Percentiles rank a stretch among this genome's conserved stretches.
Evolutionary conservation across 2,888 invertebrate species (phyloP).

Genomic region (Timandra comae): DNA sequence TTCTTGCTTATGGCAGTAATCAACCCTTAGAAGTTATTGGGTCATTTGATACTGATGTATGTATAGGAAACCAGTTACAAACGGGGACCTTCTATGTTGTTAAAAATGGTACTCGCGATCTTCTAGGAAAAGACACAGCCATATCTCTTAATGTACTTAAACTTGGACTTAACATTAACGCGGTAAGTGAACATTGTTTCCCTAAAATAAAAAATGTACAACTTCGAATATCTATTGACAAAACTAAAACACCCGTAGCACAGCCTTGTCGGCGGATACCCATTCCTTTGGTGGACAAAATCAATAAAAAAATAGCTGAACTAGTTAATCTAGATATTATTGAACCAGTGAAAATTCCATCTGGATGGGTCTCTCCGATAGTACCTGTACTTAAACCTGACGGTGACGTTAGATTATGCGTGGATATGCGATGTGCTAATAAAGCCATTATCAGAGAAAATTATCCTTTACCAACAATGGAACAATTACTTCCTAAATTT

Average conservation of each 20-base stretch:
- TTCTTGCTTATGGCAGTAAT: too few relatives aligned
- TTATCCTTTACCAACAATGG: slow-evolving; percentile 26
- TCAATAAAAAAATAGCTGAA: slow-evolving; percentile 16
- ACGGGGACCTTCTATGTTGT: too few relatives aligned
- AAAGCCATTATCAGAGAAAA: slow-evolving; percentile 24
- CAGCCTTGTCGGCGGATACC: slow-evolving; percentile 16
- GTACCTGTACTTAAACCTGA: slow-evolving; percentile 23
- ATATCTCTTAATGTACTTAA: too few relatives aligned
- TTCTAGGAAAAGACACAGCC: too few relatives aligned
- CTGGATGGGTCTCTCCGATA: slow-evolving; percentile 22
- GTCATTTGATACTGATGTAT: too few relatives aligned
- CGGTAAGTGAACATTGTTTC: too few relatives aligned
- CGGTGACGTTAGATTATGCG: slow-evolving; percentile 23
- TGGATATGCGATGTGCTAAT: slow-evolving; percentile 31
- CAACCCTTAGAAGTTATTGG: too few relatives aligned
- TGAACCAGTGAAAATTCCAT: slow-evolving; percentile 16
- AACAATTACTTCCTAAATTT: slow-evolving; percentile 16
- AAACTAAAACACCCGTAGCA: slow-evolving; percentile 6
- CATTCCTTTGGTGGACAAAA: slow-evolving; percentile 11
- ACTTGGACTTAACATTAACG: too few relatives aligned
- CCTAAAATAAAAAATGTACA: slow-evolving; percentile 17
- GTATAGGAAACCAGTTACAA: too few relatives aligned
- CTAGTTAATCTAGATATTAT: slow-evolving; percentile 19
- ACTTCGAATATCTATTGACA: slow-evolving; percentile 12
- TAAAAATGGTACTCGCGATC: too few relatives aligned